Evolutionary conservation across 2,113 vertebrate genomes (phyloP), one percentile per base, ranked within the genome.

Genomic region (Periophthalmodon schlosseri): DNA sequence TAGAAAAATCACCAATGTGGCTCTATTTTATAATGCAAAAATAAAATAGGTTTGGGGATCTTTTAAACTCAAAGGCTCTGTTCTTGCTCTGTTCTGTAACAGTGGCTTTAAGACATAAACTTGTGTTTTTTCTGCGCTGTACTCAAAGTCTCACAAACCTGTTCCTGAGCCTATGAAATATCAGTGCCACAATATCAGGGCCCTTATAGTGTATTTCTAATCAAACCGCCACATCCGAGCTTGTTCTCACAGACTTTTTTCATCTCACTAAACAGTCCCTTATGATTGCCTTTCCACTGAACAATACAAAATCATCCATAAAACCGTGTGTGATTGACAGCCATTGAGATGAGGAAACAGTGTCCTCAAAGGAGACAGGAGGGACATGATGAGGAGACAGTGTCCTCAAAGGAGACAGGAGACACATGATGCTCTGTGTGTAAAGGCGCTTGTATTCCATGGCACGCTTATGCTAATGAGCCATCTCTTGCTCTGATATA

Each of bases 391-490:
- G 81, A 88, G 87, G 84, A 81, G 73, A 86, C 68, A 72, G 83
- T 87, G 83, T 89, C 86, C 87, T 87, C 83, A 81, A 80, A 91
- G 88, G 87, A 87, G 84, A 69, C 85, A 72, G 72, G 87, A 84
- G 88, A 88, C 80, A 75, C 80, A 68, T 49, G 83, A 78, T 60
- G 74, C 80, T 87, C 75, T 80, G 78, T 88, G 67, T 77, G 87
- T 70, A 87, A 87, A 81, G 83, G 77, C 74, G 78, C 80, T 88
- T 89, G 84, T 88, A 91, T 91, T 93, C 87, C 83, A 91, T 89
- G 86, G 83, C 86, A 74, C 83, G 87, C 86, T 77, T 91, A 93
- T 93, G 92, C 91, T 93, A 92, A 94, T 93, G 88, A 91, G 90
- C 76, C 79, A 84, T 86, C 86, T 92, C 79, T 71, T 34, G 47